Conservation (phyloP, 2,888 invertebrate genomes). For the Drosophila monieri region DNA sequence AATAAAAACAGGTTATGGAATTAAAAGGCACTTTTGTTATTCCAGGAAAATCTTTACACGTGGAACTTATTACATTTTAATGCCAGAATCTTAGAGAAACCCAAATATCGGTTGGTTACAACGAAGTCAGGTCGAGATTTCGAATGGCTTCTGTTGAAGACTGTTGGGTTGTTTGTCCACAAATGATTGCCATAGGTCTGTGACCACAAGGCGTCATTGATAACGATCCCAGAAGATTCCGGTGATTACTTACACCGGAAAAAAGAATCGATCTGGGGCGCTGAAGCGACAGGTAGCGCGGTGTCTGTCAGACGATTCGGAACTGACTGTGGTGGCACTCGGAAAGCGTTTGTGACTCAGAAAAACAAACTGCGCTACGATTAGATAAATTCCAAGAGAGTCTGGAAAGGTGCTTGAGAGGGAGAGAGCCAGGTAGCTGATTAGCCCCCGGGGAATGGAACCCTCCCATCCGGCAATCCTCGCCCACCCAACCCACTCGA, state of each 20-base stretch:
- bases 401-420: not conserved
- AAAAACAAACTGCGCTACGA: constrained; percentile 14
- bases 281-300: not conserved
- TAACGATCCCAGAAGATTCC: constrained; percentile 1
- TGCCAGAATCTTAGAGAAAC: too few relatives aligned
- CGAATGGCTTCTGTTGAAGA: not conserved
- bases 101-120: too few relatives aligned
- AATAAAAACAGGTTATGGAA: not conserved
- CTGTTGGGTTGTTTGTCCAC: not conserved
- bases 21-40: not conserved
- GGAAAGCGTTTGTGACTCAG: constrained; percentile 26
- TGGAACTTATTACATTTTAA: too few relatives aligned
- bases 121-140: too few relatives aligned
- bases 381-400: constrained; percentile 41
- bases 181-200: not conserved
- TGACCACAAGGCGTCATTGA: constrained; percentile 1
- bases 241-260: constrained; percentile 27
- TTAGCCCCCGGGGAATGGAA: constrained; percentile 1
- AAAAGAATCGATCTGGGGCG: constrained; percentile 5
- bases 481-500: not conserved
- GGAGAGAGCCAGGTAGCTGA: constrained; percentile 2
- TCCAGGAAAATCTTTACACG: not conserved
- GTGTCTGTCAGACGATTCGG: constrained; percentile 13
- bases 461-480: not conserved
- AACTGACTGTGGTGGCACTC: constrained; percentile 15